Conservation (phyloP, 2,888 invertebrate species). For the Agrilus mali region DNA sequence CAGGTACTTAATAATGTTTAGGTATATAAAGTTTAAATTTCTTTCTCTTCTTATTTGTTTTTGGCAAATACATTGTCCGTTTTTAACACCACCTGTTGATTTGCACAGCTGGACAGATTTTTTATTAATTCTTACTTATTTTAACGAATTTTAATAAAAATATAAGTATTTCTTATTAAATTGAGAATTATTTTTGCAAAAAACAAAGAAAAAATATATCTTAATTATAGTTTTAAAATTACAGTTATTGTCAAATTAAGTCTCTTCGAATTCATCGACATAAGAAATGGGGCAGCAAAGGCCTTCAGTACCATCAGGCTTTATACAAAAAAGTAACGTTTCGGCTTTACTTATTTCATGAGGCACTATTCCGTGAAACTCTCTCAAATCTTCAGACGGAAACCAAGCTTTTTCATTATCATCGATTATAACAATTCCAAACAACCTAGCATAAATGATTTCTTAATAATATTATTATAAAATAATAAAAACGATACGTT, state of each 20-base stretch:
- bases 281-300: constrained; percentile 66
- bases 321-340: constrained; percentile 70
- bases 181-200: not conserved
- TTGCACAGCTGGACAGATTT: too few relatives aligned
- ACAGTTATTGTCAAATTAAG: constrained; percentile 8
- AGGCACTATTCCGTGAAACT: constrained; percentile 80
- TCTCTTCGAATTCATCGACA: constrained; percentile 36
- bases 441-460: constrained; percentile 45
- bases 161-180: not conserved
- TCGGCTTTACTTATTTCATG: constrained; percentile 68
- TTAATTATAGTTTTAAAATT: not conserved
- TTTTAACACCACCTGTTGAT: too few relatives aligned
- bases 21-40: too few relatives aligned
- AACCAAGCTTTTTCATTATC: constrained; percentile 90
- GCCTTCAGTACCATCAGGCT: constrained; percentile 70
- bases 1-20: too few relatives aligned
- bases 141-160: too few relatives aligned
- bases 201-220: too few relatives aligned
- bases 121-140: not conserved
- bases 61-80: too few relatives aligned
- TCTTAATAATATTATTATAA: too few relatives aligned
- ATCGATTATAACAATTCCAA: constrained; percentile 68
- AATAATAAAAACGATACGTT: not conserved
- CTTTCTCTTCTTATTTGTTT: too few relatives aligned
- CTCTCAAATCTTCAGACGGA: constrained; percentile 74